Conservation (phyloP, 1,140 invertebrate species). For the Drosophila sproati region DNA sequence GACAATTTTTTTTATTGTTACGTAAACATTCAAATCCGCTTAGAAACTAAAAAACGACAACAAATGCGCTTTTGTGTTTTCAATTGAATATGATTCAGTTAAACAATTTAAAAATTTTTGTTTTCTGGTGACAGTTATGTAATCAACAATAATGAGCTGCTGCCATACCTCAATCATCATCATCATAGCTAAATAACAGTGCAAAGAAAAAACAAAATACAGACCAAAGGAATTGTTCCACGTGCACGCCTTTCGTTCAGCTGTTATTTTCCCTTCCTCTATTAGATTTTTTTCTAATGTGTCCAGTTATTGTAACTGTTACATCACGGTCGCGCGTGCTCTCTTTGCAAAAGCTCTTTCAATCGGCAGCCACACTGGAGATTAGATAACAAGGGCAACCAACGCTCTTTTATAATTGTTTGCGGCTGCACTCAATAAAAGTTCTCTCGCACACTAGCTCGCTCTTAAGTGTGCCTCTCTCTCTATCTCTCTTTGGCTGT, state of each 20-base stretch:
- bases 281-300: slow-evolving; percentile 1
- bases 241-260: slow-evolving; percentile 30
- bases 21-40: slow-evolving; percentile 32
- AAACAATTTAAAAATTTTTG: slow-evolving; percentile 16
- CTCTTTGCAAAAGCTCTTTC: slow-evolving; percentile 48
- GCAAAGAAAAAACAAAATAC: slow-evolving; percentile 19
- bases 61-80: slow-evolving; percentile 27
- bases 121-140: slow-evolving; percentile 64
- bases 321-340: slow-evolving; percentile 70
- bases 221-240: slow-evolving; percentile 17
- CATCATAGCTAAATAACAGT: background rate
- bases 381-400: slow-evolving; percentile 48
- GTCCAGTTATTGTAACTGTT: slow-evolving; percentile 40
- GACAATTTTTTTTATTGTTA: slow-evolving; percentile 36
- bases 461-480: slow-evolving; percentile 23
- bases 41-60: slow-evolving; percentile 9
- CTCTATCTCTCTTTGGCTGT: slow-evolving; percentile 23
- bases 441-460: slow-evolving; percentile 9
- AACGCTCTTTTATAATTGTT: slow-evolving; percentile 19
- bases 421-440: slow-evolving; percentile 6
- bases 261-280: slow-evolving; percentile 14
- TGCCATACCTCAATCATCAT: background rate
- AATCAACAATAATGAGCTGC: slow-evolving; percentile 34
- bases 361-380: slow-evolving; percentile 8
- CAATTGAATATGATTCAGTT: slow-evolving; percentile 25